Base-by-base conservation (phyloP, 2,888 invertebrate genomes). In the Drosophila mimica region DNA sequence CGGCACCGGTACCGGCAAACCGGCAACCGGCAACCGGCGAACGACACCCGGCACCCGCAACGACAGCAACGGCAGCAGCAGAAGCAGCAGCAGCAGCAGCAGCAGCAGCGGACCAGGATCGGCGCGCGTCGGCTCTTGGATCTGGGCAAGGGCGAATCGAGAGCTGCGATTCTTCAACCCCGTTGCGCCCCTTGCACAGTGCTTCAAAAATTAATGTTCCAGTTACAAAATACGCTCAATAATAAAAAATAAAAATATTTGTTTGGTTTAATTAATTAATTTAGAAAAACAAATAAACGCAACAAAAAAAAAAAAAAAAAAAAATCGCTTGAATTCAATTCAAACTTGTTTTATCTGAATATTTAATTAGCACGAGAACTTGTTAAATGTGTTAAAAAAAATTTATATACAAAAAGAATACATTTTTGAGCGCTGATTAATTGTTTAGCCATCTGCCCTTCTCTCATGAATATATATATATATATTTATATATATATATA, bases 61-160 rank as follows among this genome's bases (percentile, higher is more conserved):
- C 20, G 20, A 38, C 46, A 46, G 40, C 74, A 59, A 11, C 70
- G 34, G 49, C 60, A 38, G 30, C 58, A 64, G 66, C 58, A 62
- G n/a, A n/a, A n/a, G n/a, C n/a, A n/a, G 5, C 54, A 13, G 25
- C 54, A 13, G 15, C 34, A 31, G 25, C 60, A 38, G 28, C 51
- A 34, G 56, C 48, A 13, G 38, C 43, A 54, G 59, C 61, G 72
- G 79, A 67, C 68, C 82, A 85, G 85, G 83, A 88, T 76, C 85
- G 83, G 81, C 85, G 89, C 82, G 89, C 85, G 85, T 86, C 85
- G 78, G 72, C 88, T 83, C 84, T 85, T 81, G 72, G 79, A 70
- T 49, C 61, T 62, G 75, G 30, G 58, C 68, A 73, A 82, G 65
- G 72, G 82, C 70, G 65, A 79, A 74, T 54, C 53, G 63, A 31